A percentile compares a stretch with the other conserved stretches of the same genome.
These are phyloP conservation scores for Diadumene lineata DNA, from an alignment of 92 coral and sea anemone genomes.

Conservation along the genomic window DNA sequence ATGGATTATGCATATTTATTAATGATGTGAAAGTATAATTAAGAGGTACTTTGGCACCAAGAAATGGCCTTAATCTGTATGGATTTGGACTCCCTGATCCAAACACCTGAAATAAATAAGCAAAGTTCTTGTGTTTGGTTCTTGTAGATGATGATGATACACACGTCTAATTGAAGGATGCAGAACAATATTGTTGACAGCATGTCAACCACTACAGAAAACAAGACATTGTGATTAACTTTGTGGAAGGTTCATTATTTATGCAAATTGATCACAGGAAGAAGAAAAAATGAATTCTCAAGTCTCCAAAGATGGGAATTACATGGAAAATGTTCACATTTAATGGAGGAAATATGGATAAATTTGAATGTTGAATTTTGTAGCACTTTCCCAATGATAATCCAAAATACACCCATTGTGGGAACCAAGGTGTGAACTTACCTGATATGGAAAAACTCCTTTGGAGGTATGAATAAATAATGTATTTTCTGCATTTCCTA, in stretches of 20 bases:
- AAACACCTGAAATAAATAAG: constrained; percentile 86
- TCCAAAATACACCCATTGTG: background rate
- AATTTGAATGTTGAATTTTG: too few species aligned
- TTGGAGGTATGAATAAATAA: constrained; percentile 99
- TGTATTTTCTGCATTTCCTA: constrained; percentile 97
- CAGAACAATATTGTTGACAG: too few species aligned
- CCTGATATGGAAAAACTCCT: constrained; percentile 99
- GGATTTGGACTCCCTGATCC: constrained; percentile 96
- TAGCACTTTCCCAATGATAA: background rate
- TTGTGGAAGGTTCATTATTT: too few species aligned
- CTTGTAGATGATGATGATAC: too few species aligned
- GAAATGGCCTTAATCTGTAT: constrained; percentile 95
- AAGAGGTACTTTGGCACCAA: constrained; percentile 94
- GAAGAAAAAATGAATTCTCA: too few species aligned
- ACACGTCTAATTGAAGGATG: too few species aligned
- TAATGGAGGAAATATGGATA: too few species aligned
- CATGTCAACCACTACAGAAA: too few species aligned
- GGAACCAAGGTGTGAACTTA: constrained; percentile 23
- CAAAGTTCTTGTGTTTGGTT: too few species aligned
- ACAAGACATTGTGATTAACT: too few species aligned
- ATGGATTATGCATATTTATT: constrained; percentile 96
- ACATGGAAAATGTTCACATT: too few species aligned
- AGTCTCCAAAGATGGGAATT: background rate
- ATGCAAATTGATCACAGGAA: too few species aligned
- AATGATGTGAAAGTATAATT: constrained; percentile 86